A percentile compares a stretch with the other conserved stretches of the same genome.
Conservation (phyloP, 92 coral and sea anemone genomes). For the Phenganax stokvisi region DNA sequence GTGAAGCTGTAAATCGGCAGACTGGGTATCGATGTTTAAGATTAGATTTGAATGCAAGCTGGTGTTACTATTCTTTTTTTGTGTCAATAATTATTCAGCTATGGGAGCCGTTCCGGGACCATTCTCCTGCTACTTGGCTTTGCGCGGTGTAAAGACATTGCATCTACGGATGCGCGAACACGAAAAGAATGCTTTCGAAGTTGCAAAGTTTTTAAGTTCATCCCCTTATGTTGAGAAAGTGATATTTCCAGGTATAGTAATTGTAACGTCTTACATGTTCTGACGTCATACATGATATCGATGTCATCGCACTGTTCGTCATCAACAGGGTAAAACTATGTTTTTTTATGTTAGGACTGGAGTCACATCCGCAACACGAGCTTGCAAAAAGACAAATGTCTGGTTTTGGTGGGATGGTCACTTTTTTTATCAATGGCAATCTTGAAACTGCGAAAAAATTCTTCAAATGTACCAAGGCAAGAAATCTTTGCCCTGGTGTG, state of each 20-base stretch:
- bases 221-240: constrained; percentile 74
- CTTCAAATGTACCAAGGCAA: constrained; percentile 69
- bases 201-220: constrained; percentile 71
- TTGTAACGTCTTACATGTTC: neutral
- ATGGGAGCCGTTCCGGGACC: constrained; percentile 93
- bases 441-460: constrained; percentile 68
- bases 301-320: neutral
- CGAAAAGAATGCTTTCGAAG: constrained; percentile 72
- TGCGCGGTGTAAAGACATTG: constrained; percentile 87
- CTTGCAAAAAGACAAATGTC: constrained; percentile 95
- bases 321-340: neutral
- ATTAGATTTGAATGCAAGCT: neutral
- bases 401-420: constrained; percentile 99
- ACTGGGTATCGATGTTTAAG: neutral
- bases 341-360: constrained; percentile 53
- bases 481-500: too few species aligned
- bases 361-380: constrained; percentile 84
- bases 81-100: constrained; percentile 43
- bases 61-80: neutral
- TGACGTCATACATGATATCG: neutral
- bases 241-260: constrained; percentile 65
- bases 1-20: too few species aligned
- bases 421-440: constrained; percentile 82
- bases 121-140: constrained; percentile 87
- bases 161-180: constrained; percentile 91